Evolutionary conservation across 2,888 invertebrate genomes (phyloP).

Genomic region (Tipula confusa): DNA sequence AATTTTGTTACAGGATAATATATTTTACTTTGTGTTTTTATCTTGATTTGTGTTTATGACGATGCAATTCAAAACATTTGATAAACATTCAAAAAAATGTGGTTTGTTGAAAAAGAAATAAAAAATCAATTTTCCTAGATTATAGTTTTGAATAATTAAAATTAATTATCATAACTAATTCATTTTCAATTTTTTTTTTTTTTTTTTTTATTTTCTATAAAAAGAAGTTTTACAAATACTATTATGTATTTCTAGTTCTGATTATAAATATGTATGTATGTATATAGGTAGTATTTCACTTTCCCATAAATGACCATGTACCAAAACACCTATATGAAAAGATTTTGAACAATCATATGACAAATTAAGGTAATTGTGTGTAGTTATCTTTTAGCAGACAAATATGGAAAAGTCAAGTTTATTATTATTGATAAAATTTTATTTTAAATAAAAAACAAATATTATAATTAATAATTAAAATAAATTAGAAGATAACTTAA

Average conservation of each 20-base stretch:
- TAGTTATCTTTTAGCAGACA: not conserved
- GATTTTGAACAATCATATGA: too few relatives aligned
- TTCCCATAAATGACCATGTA: not conserved
- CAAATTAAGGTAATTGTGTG: too few relatives aligned
- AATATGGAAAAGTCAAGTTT: not conserved
- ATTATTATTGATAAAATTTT: not conserved
- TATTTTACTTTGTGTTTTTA: not conserved
- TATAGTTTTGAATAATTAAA: not conserved
- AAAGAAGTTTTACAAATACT: not conserved
- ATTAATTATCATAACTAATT: not conserved
- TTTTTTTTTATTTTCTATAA: not conserved
- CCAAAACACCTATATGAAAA: not conserved
- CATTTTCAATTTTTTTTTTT: not conserved
- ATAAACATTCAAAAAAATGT: too few relatives aligned
- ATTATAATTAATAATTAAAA: not conserved
- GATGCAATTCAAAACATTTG: not conserved
- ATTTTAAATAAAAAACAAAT: not conserved
- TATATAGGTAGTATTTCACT: not conserved
- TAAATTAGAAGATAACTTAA: slow-evolving; percentile 4
- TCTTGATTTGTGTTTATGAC: not conserved
- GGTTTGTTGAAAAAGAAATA: not conserved
- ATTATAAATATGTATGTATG: not conserved
- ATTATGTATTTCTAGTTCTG: not conserved
- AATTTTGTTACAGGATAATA: not conserved
- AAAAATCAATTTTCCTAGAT: not conserved